A percentile compares a stretch with the other conserved stretches of the same genome.
These are phyloP conservation scores for Conger conger DNA, from an alignment of 2,113 vertebrate genomes.

Conservation along the genomic window DNA sequence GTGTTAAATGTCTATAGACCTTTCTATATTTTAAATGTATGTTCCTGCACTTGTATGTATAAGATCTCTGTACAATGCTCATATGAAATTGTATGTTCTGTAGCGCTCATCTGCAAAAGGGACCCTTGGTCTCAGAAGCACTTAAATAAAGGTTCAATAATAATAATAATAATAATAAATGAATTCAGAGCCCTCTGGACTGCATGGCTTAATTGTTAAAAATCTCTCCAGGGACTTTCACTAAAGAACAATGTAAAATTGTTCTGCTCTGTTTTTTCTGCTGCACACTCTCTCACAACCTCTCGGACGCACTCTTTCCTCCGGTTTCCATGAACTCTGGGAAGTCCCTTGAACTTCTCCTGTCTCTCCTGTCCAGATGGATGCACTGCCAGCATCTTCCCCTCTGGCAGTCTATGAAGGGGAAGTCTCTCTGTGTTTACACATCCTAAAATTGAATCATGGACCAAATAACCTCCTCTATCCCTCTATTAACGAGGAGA, in stretches of 20 bases:
- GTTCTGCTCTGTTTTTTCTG: constrained; percentile 38
- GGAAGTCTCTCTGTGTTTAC: constrained; percentile 38
- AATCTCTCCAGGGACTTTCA: constrained; percentile 59
- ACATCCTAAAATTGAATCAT: constrained; percentile 31
- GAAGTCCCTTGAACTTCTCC: constrained; percentile 69
- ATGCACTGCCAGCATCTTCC: constrained; percentile 29
- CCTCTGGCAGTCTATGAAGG: constrained; percentile 46
- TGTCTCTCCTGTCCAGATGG: constrained; percentile 37
- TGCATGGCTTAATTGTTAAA: constrained; percentile 32
- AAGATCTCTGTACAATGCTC: too few species aligned
- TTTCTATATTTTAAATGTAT: too few species aligned
- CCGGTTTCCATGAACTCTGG: constrained; percentile 63
- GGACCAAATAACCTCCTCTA: constrained; percentile 30
- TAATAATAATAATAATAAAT: too few species aligned
- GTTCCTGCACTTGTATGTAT: too few species aligned
- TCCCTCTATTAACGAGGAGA: constrained; percentile 46
- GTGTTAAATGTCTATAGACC: too few species aligned
- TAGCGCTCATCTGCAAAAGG: too few species aligned
- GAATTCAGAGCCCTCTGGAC: not conserved
- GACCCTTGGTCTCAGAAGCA: too few species aligned
- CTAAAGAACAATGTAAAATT: constrained; percentile 45
- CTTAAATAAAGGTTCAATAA: too few species aligned
- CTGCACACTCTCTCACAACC: constrained; percentile 32
- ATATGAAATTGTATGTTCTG: too few species aligned
- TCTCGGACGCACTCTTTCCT: constrained; percentile 29